A percentile compares a stretch with the other conserved stretches of the same genome.
Conservation (phyloP, 2,113 vertebrate genomes). For the Gallinago paraguaiae region DNA sequence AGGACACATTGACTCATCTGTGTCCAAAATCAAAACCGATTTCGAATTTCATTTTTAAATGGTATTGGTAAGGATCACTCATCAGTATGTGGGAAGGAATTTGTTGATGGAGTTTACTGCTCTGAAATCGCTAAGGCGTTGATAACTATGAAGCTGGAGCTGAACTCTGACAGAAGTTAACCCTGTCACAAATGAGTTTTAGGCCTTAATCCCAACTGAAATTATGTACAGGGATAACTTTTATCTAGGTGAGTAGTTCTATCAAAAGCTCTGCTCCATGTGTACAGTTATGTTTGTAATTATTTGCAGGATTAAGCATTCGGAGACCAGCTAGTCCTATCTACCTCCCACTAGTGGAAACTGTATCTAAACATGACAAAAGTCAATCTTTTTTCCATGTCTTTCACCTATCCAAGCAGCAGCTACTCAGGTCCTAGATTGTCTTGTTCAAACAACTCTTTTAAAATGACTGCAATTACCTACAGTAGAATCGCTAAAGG, state of each 20-base stretch:
- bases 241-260: not conserved
- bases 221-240: not conserved
- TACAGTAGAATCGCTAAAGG: conserved; percentile 13
- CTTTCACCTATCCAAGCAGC: conserved; percentile 15
- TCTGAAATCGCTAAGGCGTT: not conserved
- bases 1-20: not conserved
- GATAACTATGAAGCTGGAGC: not conserved
- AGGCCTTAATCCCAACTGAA: conserved; percentile 28
- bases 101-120: not conserved
- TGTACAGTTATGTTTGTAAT: not conserved
- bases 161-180: conserved; percentile 3
- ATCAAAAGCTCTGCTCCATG: not conserved
- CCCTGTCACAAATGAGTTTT: not conserved
- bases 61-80: not conserved
- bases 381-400: not conserved
- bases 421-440: conserved; percentile 40
- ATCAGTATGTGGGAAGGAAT: not conserved
- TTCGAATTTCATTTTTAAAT: not conserved
- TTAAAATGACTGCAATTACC: not conserved
- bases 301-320: conserved; percentile 39
- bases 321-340: conserved; percentile 50
- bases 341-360: conserved; percentile 62
- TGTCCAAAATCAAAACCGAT: not conserved
- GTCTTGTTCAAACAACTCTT: conserved; percentile 6
- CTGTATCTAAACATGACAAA: not conserved